These are phyloP conservation scores for Caenorhabditis panamensis DNA, from an alignment of 2,888 invertebrate genomes.

Conservation along the genomic window DNA sequence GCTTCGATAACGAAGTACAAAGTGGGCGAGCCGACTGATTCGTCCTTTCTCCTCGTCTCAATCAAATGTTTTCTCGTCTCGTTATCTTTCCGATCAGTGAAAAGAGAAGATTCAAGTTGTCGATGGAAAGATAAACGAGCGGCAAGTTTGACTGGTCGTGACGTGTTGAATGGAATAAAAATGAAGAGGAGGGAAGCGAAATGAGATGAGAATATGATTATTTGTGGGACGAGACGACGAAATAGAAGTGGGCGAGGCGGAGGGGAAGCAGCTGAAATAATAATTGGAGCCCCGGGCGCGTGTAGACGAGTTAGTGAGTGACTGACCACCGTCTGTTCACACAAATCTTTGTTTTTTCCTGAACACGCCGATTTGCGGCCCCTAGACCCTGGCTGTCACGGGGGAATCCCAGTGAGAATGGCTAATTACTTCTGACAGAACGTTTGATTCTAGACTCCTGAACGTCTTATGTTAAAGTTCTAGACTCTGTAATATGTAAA, in stretches of 20 bases:
- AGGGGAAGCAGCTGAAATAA: conserved; percentile 35
- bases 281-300: conserved; percentile 11
- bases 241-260: background rate
- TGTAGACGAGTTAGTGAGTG: background rate
- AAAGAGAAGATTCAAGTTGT: conserved; percentile 34
- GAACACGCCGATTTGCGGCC: background rate
- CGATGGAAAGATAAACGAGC: conserved; percentile 27
- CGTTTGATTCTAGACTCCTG: too few species aligned
- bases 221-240: conserved; percentile 5
- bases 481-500: too few species aligned
- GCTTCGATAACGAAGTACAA: background rate
- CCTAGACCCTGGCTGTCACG: background rate
- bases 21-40: background rate
- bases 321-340: conserved; percentile 39
- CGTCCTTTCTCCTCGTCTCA: background rate
- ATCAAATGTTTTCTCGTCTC: conserved; percentile 10
- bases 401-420: too few species aligned
- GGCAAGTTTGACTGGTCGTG: conserved; percentile 28
- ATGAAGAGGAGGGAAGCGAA: conserved; percentile 1
- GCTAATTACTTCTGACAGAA: too few species aligned
- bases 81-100: conserved; percentile 32
- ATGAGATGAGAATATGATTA: conserved; percentile 21
- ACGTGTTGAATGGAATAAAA: background rate
- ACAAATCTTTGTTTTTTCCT: conserved; percentile 5
- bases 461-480: too few species aligned